These are phyloP conservation scores for Armadillidium nasatum DNA, from an alignment of 1,140 invertebrate genomes.

Conservation along the genomic window DNA sequence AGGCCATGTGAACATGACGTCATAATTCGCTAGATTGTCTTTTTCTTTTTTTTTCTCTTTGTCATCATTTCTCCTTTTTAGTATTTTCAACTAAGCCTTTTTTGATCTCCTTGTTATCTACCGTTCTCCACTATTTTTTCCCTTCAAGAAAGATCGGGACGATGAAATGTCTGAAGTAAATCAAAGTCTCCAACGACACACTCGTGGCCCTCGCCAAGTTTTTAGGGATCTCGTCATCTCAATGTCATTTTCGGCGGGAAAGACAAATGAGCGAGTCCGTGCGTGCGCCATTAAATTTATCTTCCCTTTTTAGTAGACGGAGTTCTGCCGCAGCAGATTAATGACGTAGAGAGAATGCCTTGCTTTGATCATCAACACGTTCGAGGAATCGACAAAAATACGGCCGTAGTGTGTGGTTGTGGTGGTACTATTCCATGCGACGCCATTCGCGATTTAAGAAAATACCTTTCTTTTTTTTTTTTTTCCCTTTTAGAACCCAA, in stretches of 20 bases:
- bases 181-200: neutral
- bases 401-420: neutral
- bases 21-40: neutral
- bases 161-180: slow-evolving; percentile 1
- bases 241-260: slow-evolving; percentile 4
- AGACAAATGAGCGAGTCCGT: slow-evolving; percentile 6
- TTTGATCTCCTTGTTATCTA: slow-evolving; percentile 10
- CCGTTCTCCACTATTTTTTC: neutral
- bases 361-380: slow-evolving; percentile 9
- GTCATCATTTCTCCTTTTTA: neutral
- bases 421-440: too few relatives aligned
- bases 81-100: slow-evolving; percentile 3
- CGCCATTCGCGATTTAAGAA: too few relatives aligned
- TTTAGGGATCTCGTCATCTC: slow-evolving; percentile 7
- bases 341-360: slow-evolving; percentile 3
- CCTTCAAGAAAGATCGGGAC: neutral
- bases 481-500: too few relatives aligned
- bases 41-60: neutral
- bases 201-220: neutral
- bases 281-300: slow-evolving; percentile 9
- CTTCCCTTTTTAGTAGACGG: slow-evolving; percentile 1
- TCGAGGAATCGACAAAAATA: neutral
- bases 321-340: slow-evolving; percentile 1
- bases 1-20: neutral
- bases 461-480: too few relatives aligned